Conservation (phyloP, 2,797 vertebrate species). For the Eptatretus atami region DNA sequence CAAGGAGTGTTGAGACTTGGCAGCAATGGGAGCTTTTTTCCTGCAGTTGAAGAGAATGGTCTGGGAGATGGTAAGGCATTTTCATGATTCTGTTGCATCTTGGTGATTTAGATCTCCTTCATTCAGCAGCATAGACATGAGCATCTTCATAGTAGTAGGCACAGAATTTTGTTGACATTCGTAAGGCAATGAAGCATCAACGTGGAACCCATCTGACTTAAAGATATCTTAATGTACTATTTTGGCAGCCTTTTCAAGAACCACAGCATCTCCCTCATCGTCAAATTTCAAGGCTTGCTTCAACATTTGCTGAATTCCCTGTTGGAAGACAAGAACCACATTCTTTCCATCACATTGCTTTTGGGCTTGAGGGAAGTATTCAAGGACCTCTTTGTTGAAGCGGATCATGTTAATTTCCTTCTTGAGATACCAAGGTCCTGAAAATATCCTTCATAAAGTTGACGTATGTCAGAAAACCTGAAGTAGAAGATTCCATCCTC, state of each 20-base stretch:
- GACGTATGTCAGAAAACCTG: background rate
- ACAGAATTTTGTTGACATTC: background rate
- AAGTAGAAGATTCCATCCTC: background rate
- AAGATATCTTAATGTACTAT: no score
- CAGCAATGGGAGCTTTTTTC: background rate
- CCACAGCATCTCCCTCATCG: no score
- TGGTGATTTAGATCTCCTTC: background rate
- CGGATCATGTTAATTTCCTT: background rate
- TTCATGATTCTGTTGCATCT: background rate
- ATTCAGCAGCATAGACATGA: slow-evolving; percentile 3
- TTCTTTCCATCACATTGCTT: background rate
- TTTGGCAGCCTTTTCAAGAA: no score
- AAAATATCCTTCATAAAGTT: background rate
- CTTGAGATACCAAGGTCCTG: background rate
- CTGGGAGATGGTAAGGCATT: slow-evolving; percentile 3
- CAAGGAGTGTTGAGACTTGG: background rate
- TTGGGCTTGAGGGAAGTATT: slow-evolving; percentile 1
- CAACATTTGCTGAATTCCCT: slow-evolving; percentile 4
- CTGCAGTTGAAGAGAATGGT: background rate
- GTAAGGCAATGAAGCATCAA: no score
- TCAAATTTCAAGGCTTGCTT: background rate
- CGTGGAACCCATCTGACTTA: no score
- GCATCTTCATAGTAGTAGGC: background rate
- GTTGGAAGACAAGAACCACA: slow-evolving; percentile 1
- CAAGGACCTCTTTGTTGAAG: background rate